Evolutionary conservation across 2,113 vertebrate genomes (phyloP), one percentile per base, ranked within the genome.

Genomic region (Terrapene triunguis): DNA sequence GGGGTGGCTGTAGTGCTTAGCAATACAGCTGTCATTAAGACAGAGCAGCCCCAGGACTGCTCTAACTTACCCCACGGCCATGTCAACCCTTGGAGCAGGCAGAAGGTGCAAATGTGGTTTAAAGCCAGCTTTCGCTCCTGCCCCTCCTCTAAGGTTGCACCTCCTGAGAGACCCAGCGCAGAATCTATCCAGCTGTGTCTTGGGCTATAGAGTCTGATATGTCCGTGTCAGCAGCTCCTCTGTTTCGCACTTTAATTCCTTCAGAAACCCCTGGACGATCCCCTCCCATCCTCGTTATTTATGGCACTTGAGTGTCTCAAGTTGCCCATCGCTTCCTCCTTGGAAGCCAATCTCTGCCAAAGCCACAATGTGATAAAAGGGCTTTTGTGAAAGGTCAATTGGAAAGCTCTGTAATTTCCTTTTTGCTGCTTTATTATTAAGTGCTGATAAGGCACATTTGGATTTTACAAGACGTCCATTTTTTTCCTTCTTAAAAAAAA

Each of bases 221-320:
- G 21, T 44, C 24, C 6, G 14, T 44, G 10, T 10, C 22, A 74
- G 74, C 74, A 27, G 42, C 74, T 14, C 38, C 42, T 47, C 74
- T 47, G 0, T 3, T 69, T 72, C 10, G 8, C 59, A 62, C 38
- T 4, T 72, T 22, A 72, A 72, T 72, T 38, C 65, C 35, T n/a
- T 69, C 35, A n/a, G 35, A n/a, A 69, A n/a, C 84, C 81, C 1
- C 27, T 0, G 0, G n/a, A 42, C 10, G 29, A 55, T 69, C 59
- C 80, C 1, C 0, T 0, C 1, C 74, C 24, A 27, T 13, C 74
- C 42, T 47, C 7, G 2, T 47, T 74, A 48, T 2, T 0, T 0
- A 25, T 0, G 24, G 85, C n/a, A 47, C 57, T 54, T 0, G 0
- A 93, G 32, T 6, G 44, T 29, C 76, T 47, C 72, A 88, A 47